Conservation (phyloP, 2,797 vertebrate genomes). For the Champsocephalus gunnari region DNA sequence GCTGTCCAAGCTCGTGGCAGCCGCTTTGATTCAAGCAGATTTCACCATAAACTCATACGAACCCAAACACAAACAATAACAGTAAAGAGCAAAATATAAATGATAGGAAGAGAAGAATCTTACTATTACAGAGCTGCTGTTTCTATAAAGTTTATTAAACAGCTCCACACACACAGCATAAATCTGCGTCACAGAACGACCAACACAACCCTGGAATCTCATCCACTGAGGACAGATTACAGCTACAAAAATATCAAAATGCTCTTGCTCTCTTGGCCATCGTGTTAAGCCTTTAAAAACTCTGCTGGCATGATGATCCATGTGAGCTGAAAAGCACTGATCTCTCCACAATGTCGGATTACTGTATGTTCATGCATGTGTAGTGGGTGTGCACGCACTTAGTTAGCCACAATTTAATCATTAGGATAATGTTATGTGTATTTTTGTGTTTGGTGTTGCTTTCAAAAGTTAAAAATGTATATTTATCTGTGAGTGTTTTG, state of each 20-base stretch:
- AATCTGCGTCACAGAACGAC: constrained; percentile 12
- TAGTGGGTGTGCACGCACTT: constrained; percentile 5
- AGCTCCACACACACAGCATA: background rate
- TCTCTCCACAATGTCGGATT: constrained; percentile 55
- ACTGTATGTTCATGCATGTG: constrained; percentile 18
- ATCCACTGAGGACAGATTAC: constrained; percentile 64
- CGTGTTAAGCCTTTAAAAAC: constrained; percentile 75
- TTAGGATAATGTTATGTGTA: constrained; percentile 2
- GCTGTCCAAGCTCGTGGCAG: constrained; percentile 61
- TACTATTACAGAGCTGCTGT: constrained; percentile 7
- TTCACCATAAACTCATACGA: constrained; percentile 41
- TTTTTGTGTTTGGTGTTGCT: constrained; percentile 10
- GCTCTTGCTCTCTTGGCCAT: constrained; percentile 53
- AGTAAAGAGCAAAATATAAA: constrained; percentile 7
- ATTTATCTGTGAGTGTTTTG: background rate
- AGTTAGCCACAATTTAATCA: constrained; percentile 32
- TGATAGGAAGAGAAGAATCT: background rate
- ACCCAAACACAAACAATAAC: constrained; percentile 35
- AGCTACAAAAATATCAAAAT: constrained; percentile 67
- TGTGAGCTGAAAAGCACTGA: constrained; percentile 58
- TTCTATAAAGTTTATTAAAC: background rate
- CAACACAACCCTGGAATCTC: constrained; percentile 35
- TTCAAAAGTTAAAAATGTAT: constrained; percentile 20
- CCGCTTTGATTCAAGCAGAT: constrained; percentile 52
- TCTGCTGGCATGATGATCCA: constrained; percentile 64